A percentile compares a stretch with the other conserved stretches of the same genome.
These are phyloP conservation scores for Panopea generosa DNA, from an alignment of 2,888 invertebrate genomes.

Conservation along the genomic window DNA sequence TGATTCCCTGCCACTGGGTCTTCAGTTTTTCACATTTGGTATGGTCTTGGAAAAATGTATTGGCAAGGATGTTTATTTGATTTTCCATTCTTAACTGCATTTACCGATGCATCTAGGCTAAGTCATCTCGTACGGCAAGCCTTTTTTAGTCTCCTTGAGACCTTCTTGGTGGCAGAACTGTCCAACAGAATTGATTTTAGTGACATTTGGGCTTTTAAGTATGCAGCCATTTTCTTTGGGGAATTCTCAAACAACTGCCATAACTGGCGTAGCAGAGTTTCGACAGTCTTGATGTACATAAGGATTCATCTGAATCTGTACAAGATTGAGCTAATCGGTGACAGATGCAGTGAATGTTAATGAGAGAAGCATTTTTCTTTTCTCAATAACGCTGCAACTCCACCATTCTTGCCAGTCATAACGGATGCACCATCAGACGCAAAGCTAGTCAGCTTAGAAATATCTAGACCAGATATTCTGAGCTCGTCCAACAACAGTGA, in stretches of 20 bases:
- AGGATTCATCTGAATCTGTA: not conserved
- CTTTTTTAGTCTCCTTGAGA: too few relatives aligned
- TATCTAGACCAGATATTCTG: not conserved
- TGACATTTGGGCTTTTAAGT: conserved; percentile 34
- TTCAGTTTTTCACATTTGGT: too few relatives aligned
- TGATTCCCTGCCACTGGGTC: too few relatives aligned
- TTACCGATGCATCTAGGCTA: too few relatives aligned
- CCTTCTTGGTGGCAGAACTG: too few relatives aligned
- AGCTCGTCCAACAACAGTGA: not conserved
- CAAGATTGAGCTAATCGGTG: not conserved
- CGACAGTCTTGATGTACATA: conserved; percentile 24
- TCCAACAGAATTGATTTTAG: conserved; percentile 29
- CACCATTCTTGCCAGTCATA: too few relatives aligned
- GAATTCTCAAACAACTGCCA: conserved; percentile 60
- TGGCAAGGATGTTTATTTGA: not conserved
- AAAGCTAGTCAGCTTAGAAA: conserved; percentile 25
- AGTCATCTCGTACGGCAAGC: too few relatives aligned
- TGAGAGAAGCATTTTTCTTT: too few relatives aligned
- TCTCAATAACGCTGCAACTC: too few relatives aligned
- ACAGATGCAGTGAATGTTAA: not conserved
- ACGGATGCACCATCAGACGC: too few relatives aligned
- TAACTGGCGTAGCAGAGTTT: conserved; percentile 45
- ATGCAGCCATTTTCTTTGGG: conserved; percentile 49
- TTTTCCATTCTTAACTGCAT: not conserved
- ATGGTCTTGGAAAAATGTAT: not conserved